A percentile compares a stretch with the other conserved stretches of the same genome.
phyloP scores from a whole-genome alignment of 2,113 vertebrate genomes.

The Sturnus vulgaris region DNA sequence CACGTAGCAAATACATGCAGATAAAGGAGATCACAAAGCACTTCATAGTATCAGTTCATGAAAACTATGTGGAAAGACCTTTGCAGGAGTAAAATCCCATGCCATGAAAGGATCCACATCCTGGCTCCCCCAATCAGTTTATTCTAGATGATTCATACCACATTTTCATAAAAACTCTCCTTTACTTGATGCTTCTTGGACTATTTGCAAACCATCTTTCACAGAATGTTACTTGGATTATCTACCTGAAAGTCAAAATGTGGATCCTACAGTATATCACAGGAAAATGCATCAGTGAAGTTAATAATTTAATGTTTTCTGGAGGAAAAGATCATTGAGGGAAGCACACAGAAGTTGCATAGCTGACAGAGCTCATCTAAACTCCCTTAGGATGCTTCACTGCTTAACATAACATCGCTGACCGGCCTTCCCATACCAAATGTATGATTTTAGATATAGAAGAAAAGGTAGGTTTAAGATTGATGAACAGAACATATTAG shows the following conservation, averaged over 20 bases:
- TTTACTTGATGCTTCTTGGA: neutral
- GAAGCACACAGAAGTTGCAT: neutral
- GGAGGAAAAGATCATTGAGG: neutral
- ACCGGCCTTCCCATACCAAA: neutral
- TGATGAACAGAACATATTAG: neutral
- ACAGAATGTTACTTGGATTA: neutral
- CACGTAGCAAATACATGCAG: fast-evolving
- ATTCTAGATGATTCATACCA: neutral
- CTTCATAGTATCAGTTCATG: neutral
- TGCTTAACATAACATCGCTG: neutral
- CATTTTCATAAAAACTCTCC: neutral
- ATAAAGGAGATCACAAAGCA: neutral
- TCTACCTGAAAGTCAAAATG: neutral
- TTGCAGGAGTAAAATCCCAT: neutral
- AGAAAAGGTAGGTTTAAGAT: neutral
- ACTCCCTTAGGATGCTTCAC: neutral
- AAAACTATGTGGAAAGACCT: neutral
- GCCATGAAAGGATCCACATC: neutral
- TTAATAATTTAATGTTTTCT: neutral
- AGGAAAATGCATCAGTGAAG: neutral
- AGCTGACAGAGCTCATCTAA: neutral
- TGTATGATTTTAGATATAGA: neutral
- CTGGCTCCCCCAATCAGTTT: neutral
- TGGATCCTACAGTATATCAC: neutral
- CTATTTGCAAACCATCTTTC: neutral